These are phyloP conservation scores for Ligdia adustata DNA, from an alignment of 2,888 invertebrate species.

Conservation along the genomic window DNA sequence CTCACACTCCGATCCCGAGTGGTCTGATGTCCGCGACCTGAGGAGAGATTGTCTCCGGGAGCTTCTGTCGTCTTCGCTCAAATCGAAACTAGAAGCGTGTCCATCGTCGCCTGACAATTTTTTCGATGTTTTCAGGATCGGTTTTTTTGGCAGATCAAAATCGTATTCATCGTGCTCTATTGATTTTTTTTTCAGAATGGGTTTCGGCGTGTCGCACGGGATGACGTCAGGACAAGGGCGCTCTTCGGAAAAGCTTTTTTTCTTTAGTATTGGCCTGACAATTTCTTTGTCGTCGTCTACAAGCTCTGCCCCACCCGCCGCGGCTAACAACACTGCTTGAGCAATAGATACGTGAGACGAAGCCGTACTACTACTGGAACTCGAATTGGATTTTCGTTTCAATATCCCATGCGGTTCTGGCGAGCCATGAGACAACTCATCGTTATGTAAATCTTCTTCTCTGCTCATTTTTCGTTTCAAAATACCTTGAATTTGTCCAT, in stretches of 20 bases:
- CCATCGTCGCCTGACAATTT: slow-evolving; percentile 87
- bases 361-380: slow-evolving; percentile 86
- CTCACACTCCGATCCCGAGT: slow-evolving; percentile 83
- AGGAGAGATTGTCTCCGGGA: slow-evolving; percentile 83
- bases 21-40: slow-evolving; percentile 80
- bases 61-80: slow-evolving; percentile 81
- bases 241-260: slow-evolving; percentile 90
- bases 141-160: slow-evolving; percentile 88
- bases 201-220: slow-evolving; percentile 84
- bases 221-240: slow-evolving; percentile 79
- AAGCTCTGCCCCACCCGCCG: slow-evolving; percentile 84
- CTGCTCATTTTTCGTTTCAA: slow-evolving; percentile 88
- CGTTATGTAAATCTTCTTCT: slow-evolving; percentile 86
- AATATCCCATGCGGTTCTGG: slow-evolving; percentile 91
- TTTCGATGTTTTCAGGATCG: slow-evolving; percentile 90
- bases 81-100: slow-evolving; percentile 80
- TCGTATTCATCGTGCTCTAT: slow-evolving; percentile 90
- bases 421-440: slow-evolving; percentile 85
- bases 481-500: slow-evolving; percentile 86
- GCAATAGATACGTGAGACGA: slow-evolving; percentile 88
- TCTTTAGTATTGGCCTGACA: slow-evolving; percentile 92
- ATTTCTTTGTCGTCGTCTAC: slow-evolving; percentile 83
- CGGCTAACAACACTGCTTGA: slow-evolving; percentile 86
- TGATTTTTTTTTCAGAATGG: slow-evolving; percentile 94
- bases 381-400: slow-evolving; percentile 90